phyloP scores from a whole-genome alignment of 2,797 vertebrate genomes.

The Sciaenops ocellatus region DNA sequence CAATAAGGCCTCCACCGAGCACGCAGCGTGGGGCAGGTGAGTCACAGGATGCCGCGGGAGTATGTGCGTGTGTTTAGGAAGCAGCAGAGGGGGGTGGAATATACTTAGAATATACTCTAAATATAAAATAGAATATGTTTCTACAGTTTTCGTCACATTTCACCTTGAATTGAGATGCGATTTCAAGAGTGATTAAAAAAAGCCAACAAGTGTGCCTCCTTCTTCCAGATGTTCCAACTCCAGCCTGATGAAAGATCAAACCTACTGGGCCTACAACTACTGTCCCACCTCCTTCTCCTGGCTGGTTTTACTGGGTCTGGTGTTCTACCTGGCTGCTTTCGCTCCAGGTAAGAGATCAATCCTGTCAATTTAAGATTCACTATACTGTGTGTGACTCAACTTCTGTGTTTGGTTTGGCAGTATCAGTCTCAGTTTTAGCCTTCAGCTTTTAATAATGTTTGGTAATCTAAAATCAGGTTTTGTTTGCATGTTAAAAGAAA shows the following conservation, averaged over 20 bases:
- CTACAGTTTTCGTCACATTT: not conserved
- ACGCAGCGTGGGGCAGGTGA: conserved; percentile 98
- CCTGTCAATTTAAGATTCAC: not conserved
- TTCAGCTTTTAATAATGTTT: not conserved
- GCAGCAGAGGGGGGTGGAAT: not conserved
- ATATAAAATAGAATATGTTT: no score
- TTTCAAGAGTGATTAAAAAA: not conserved
- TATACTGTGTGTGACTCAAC: not conserved
- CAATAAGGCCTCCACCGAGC: conserved; percentile 89
- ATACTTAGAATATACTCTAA: not conserved
- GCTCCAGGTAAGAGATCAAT: conserved; percentile 89
- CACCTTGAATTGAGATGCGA: not conserved
- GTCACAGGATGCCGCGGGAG: conserved; percentile 63
- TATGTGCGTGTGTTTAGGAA: conserved; percentile 1
- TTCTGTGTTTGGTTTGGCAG: not conserved
- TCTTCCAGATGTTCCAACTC: conserved; percentile 92
- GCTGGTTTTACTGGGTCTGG: conserved; percentile 93
- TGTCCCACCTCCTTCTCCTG: conserved; percentile 96
- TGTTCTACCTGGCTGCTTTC: conserved; percentile 94
- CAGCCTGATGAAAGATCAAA: conserved; percentile 86
- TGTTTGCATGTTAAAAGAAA: no score
- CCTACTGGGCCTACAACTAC: conserved; percentile 98
- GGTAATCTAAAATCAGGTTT: not conserved
- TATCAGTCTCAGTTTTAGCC: not conserved
- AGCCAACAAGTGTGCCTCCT: not conserved